Evolutionary conservation across 2,113 vertebrate species (phyloP).

Genomic region (Cisticola juncidis): DNA sequence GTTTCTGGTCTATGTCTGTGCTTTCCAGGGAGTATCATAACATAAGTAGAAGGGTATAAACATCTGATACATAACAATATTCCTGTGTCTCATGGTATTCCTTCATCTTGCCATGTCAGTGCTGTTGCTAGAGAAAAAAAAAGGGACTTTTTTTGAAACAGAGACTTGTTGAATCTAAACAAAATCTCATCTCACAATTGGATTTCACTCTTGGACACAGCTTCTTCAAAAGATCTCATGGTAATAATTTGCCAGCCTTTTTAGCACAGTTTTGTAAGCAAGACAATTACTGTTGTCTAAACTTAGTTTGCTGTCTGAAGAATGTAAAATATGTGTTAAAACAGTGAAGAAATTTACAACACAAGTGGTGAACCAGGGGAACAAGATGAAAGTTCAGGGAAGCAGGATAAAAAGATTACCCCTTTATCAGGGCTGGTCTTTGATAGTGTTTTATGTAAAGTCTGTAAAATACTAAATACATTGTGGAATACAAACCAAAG

Average conservation of each 20-base stretch:
- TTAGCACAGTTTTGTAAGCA: not conserved
- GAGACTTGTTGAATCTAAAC: not conserved
- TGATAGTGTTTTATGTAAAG: conserved; percentile 20
- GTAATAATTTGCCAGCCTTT: not conserved
- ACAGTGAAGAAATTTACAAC: not conserved
- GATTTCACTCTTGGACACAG: not conserved
- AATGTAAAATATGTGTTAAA: not conserved
- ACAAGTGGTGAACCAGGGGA: not conserved
- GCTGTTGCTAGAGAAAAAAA: accelerated
- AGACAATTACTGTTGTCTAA: not conserved
- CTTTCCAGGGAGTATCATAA: not conserved
- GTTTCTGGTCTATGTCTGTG: not conserved
- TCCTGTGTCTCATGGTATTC: not conserved
- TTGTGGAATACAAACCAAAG: not conserved
- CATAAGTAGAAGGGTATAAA: conserved; percentile 14
- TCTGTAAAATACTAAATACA: not conserved
- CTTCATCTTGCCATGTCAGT: not conserved
- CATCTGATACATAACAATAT: not conserved
- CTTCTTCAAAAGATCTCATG: not conserved
- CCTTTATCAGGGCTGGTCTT: not conserved
- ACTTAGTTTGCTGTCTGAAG: not conserved
- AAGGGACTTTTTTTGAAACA: not conserved
- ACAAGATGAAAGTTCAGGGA: conserved; percentile 35
- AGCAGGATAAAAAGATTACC: not conserved
- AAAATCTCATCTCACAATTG: not conserved